Conservation (phyloP, 2,888 invertebrate genomes). For the Ormyrus nitidulus region DNA sequence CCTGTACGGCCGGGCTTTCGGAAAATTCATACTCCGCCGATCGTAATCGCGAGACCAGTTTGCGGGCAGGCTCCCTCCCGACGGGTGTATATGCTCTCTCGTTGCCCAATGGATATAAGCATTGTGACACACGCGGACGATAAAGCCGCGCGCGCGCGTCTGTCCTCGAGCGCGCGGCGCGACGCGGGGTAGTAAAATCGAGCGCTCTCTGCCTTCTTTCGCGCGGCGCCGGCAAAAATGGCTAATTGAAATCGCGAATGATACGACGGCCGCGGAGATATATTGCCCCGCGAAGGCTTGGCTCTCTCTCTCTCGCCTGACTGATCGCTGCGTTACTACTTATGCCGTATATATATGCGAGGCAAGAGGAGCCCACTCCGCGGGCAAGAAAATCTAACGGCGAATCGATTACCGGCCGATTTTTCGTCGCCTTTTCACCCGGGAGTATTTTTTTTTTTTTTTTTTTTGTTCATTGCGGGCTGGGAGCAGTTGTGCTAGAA, state of each 20-base stretch:
- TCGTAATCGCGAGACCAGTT: not conserved
- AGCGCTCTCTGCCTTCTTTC: too few relatives aligned
- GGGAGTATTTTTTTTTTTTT: not conserved
- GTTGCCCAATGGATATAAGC: too few relatives aligned
- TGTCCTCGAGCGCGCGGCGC: too few relatives aligned
- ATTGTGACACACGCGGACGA: too few relatives aligned
- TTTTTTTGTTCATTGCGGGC: not conserved
- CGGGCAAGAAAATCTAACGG: not conserved
- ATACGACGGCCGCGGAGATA: not conserved
- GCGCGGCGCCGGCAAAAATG: not conserved
- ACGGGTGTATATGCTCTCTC: too few relatives aligned
- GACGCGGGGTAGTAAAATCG: too few relatives aligned
- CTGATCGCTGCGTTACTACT: conserved; percentile 16
- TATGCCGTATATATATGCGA: not conserved
- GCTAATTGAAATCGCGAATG: conserved; percentile 30
- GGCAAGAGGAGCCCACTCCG: not conserved
- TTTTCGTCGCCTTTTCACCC: not conserved
- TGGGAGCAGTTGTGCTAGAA: conserved; percentile 49
- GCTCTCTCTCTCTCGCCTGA: not conserved
- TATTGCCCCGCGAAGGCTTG: conserved; percentile 4
- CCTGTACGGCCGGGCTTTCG: not conserved
- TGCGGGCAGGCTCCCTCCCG: not conserved
- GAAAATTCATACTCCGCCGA: conserved; percentile 17
- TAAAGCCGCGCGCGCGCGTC: too few relatives aligned
- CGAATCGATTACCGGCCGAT: not conserved